Conservation (phyloP, 2,797 vertebrate genomes). For the Dallia pectoralis region DNA sequence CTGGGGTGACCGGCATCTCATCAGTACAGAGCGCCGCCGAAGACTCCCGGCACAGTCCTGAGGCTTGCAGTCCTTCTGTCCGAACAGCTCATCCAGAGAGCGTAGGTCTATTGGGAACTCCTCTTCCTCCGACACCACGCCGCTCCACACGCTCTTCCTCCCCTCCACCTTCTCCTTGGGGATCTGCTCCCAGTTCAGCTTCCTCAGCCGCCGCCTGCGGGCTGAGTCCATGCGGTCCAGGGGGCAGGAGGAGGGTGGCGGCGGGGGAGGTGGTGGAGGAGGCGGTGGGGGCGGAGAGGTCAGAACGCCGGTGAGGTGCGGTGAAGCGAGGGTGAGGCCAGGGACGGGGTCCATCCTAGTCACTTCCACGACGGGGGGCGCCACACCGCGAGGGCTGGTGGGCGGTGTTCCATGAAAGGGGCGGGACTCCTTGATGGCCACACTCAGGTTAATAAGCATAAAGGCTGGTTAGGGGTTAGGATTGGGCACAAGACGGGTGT, state of each 20-base stretch:
- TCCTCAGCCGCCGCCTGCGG: conserved; percentile 69
- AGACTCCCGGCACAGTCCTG: conserved; percentile 51
- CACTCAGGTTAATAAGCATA: conserved; percentile 68
- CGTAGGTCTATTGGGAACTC: conserved; percentile 77
- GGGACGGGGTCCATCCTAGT: conserved; percentile 68
- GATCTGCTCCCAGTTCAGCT: conserved; percentile 81
- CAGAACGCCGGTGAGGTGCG: conserved; percentile 48
- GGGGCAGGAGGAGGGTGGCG: conserved; percentile 31
- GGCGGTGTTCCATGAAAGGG: conserved; percentile 72
- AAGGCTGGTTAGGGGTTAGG: conserved; percentile 34
- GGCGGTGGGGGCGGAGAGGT: conserved; percentile 33
- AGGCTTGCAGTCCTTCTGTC: conserved; percentile 69
- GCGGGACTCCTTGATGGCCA: conserved; percentile 61
- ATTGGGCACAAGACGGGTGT: background rate
- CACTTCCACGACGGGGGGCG: conserved; percentile 58
- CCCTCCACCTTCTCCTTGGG: conserved; percentile 79
- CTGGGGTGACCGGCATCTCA: conserved; percentile 66
- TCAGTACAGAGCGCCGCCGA: conserved; percentile 57
- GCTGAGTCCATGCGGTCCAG: conserved; percentile 55
- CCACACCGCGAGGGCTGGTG: conserved; percentile 23
- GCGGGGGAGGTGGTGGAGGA: conserved; percentile 34
- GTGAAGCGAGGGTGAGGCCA: conserved; percentile 34
- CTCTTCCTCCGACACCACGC: conserved; percentile 61
- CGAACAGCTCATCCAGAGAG: conserved; percentile 78
- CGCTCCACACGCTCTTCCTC: conserved; percentile 75